Conservation (phyloP, 2,113 vertebrate genomes). For the Marmota flaviventris region DNA sequence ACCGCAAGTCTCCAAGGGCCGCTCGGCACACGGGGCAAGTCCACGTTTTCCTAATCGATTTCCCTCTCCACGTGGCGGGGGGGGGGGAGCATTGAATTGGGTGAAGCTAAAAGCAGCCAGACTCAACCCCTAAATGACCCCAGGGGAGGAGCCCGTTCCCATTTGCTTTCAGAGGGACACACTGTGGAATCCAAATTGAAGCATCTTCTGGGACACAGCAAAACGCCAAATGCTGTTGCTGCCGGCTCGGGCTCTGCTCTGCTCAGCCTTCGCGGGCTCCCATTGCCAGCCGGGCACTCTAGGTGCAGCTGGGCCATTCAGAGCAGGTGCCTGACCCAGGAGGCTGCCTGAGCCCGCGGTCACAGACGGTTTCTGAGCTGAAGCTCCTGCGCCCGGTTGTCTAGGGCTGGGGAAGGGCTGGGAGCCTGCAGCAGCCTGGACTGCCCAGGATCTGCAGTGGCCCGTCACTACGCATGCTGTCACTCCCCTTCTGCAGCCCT, state of each 20-base stretch:
- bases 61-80: fast-evolving
- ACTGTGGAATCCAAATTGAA: not conserved
- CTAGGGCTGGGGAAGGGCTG: not conserved
- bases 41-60: not conserved
- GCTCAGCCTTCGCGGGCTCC: not conserved
- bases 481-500: not conserved
- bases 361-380: not conserved
- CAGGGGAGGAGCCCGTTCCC: not conserved
- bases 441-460: fast-evolving
- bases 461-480: fast-evolving
- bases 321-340: fast-evolving
- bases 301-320: not conserved
- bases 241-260: fast-evolving
- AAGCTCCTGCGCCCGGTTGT: not conserved
- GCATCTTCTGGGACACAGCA: not conserved
- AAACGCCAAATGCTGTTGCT: fast-evolving
- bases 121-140: not conserved
- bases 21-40: fast-evolving
- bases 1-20: not conserved
- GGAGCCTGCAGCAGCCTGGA: not conserved
- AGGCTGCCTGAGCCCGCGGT: not conserved
- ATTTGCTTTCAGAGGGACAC: not conserved
- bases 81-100: not conserved
- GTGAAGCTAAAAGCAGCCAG: not conserved
- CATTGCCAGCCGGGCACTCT: fast-evolving